Evolutionary conservation across 2,888 invertebrate genomes (phyloP).

Genomic region (Drosophila antonietae): DNA sequence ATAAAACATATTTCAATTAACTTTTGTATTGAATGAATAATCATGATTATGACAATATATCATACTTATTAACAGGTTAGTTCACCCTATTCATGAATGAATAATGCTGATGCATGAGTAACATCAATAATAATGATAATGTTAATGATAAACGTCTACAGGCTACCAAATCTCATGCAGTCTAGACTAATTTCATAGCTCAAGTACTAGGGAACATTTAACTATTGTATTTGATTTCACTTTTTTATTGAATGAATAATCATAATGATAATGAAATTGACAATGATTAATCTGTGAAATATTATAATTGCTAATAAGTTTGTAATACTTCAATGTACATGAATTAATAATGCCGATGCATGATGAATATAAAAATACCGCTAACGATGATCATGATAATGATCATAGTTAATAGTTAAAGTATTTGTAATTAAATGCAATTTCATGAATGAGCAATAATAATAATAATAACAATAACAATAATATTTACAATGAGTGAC

Average conservation of each 20-base stretch:
- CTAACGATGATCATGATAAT: neutral
- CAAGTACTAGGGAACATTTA: neutral
- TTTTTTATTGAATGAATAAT: neutral
- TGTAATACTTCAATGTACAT: too few relatives aligned
- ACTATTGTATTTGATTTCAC: too few relatives aligned
- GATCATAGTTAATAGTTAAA: too few relatives aligned
- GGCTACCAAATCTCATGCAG: too few relatives aligned
- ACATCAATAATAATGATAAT: conserved; percentile 4
- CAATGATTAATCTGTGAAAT: neutral
- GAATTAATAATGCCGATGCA: neutral
- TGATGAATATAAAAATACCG: neutral
- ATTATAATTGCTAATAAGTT: neutral
- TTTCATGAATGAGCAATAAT: neutral
- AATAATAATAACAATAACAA: neutral
- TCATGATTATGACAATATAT: neutral
- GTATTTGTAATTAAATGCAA: neutral
- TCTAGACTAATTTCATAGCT: neutral
- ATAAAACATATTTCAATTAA: conserved; percentile 5
- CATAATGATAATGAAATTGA: conserved; percentile 2
- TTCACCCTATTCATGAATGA: neutral
- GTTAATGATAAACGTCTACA: neutral
- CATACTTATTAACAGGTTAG: neutral
- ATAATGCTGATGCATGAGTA: neutral
- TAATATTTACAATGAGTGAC: neutral
- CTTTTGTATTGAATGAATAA: neutral